Conservation (phyloP, 2,113 vertebrate genomes). For the Sylvilagus bachmani region DNA sequence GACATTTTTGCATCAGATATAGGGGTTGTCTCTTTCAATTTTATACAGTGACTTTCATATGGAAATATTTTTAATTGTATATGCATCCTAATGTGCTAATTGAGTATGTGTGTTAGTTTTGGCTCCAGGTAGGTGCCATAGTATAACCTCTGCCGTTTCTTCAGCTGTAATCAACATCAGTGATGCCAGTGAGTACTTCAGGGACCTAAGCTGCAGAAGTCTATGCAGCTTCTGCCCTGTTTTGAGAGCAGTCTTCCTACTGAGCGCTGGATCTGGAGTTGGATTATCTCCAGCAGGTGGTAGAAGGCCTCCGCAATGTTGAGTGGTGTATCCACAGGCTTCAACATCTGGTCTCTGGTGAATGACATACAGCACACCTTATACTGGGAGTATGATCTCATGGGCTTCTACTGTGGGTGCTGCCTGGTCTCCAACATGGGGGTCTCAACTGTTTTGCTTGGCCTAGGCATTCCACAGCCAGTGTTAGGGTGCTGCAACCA, state of each 20-base stretch:
- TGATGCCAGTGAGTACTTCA: background rate
- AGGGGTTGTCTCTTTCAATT: background rate
- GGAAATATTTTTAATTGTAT: background rate
- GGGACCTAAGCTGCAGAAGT: background rate
- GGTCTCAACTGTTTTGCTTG: too few relatives aligned
- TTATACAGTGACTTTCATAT: background rate
- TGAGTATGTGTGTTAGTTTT: background rate
- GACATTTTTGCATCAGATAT: background rate
- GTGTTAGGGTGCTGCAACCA: background rate
- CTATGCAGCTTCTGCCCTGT: background rate
- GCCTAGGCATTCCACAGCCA: background rate
- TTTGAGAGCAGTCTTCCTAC: background rate
- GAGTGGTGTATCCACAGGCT: background rate
- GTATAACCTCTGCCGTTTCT: background rate
- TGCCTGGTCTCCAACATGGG: background rate
- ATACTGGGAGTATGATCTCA: background rate
- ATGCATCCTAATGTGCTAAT: background rate
- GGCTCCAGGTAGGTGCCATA: background rate
- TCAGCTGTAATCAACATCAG: background rate
- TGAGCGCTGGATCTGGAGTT: too few relatives aligned
- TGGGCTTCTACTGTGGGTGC: background rate
- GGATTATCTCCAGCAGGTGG: too few relatives aligned
- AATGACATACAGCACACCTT: fast-evolving
- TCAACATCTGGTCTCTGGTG: background rate
- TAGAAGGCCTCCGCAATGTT: background rate